Evolutionary conservation across 2,113 vertebrate species (phyloP).

Genomic region (Trogon surrucura): DNA sequence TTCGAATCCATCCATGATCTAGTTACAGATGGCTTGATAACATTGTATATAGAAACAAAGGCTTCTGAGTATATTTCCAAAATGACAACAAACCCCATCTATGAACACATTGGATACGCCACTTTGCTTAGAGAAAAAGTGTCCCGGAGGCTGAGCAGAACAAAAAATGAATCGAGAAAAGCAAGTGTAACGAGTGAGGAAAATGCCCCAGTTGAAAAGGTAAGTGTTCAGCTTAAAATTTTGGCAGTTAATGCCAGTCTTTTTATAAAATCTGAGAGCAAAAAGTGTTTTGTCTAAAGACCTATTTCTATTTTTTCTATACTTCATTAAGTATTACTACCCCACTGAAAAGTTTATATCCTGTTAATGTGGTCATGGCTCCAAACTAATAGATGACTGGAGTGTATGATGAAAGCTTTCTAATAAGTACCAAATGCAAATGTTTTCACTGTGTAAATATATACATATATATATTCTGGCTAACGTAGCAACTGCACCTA

Average conservation of each 20-base stretch:
- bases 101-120: conserved; percentile 93
- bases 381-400: background rate
- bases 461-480: background rate
- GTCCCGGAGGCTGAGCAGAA: conserved; percentile 85
- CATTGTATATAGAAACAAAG: conserved; percentile 96
- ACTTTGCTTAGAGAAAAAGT: conserved; percentile 93
- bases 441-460: background rate
- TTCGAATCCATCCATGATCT: conserved; percentile 97
- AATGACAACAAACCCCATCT: conserved; percentile 99
- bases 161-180: conserved; percentile 85
- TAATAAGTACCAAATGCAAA: background rate
- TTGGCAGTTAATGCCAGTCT: background rate
- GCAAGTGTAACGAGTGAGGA: conserved; percentile 87
- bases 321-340: background rate
- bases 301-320: background rate
- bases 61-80: conserved; percentile 98
- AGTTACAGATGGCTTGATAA: conserved; percentile 97
- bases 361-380: background rate
- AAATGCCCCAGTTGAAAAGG: conserved; percentile 82
- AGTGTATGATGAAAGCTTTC: background rate
- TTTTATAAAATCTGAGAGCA: background rate
- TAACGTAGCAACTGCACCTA: background rate
- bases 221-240: conserved; percentile 66
- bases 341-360: background rate
- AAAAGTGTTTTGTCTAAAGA: background rate